phyloP scores from a whole-genome alignment of 2,113 vertebrate species.

The Nerophis ophidion region DNA sequence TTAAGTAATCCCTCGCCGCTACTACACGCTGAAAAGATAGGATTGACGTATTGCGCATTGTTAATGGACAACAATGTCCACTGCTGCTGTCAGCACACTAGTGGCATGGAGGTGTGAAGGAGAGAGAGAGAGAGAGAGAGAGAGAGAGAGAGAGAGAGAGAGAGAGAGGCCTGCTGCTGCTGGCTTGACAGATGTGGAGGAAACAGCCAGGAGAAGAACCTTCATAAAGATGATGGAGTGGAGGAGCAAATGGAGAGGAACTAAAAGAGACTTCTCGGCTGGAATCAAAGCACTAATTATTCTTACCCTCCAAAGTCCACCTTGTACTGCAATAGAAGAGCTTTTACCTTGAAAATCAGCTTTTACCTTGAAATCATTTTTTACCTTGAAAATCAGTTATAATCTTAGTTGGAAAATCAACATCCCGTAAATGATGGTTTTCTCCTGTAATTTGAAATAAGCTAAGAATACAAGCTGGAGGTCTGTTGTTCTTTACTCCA shows the following conservation, averaged over 20 bases:
- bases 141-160: constrained; percentile 8
- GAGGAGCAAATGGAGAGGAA: constrained; percentile 70
- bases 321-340: too few relatives aligned
- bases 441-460: too few relatives aligned
- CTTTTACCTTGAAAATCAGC: too few relatives aligned
- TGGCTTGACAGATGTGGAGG: constrained; percentile 56
- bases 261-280: constrained; percentile 49
- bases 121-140: too few relatives aligned
- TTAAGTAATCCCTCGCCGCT: constrained; percentile 49
- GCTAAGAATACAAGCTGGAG: too few relatives aligned
- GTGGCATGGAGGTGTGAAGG: constrained; percentile 57
- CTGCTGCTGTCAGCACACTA: constrained; percentile 44
- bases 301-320: background rate
- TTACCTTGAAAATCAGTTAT: too few relatives aligned
- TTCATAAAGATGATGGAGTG: constrained; percentile 61
- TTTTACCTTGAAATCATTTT: background rate
- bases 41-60: constrained; percentile 33
- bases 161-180: constrained; percentile 30
- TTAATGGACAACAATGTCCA: constrained; percentile 36
- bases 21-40: constrained; percentile 40
- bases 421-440: too few relatives aligned
- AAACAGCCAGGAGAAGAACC: constrained; percentile 49
- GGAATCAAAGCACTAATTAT: constrained; percentile 30
- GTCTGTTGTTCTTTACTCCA: too few relatives aligned
- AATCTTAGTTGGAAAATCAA: too few relatives aligned